A percentile compares a stretch with the other conserved stretches of the same genome.
These are phyloP conservation scores for Tetheella fluctuosa DNA, from an alignment of 2,888 invertebrate species.

Conservation along the genomic window DNA sequence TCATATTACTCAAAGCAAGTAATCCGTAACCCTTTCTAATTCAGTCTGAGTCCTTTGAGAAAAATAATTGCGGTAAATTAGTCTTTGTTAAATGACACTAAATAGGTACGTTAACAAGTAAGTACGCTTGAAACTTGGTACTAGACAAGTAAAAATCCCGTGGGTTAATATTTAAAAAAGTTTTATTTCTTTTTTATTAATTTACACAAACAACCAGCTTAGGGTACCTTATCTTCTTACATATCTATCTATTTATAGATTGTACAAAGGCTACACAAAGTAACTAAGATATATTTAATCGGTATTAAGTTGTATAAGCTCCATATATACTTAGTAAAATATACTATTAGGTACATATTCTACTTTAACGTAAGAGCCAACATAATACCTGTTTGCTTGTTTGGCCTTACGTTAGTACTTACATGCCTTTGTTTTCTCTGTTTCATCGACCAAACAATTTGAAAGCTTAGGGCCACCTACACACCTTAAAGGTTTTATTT, in stretches of 20 bases:
- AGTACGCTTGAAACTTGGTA: no score
- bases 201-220: no score
- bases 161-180: no score
- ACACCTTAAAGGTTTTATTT: slow-evolving; percentile 14
- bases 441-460: slow-evolving; percentile 9
- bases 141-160: no score
- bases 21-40: slow-evolving; percentile 20
- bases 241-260: no score
- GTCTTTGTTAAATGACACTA: background rate
- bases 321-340: no score
- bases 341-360: slow-evolving; percentile 15
- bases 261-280: no score
- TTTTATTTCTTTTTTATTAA: no score
- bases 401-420: background rate
- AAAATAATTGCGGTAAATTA: slow-evolving; percentile 8
- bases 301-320: slow-evolving; percentile 30
- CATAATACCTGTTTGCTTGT: background rate
- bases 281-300: no score
- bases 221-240: no score
- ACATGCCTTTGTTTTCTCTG: slow-evolving; percentile 11
- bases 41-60: background rate
- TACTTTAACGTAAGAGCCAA: slow-evolving; percentile 21
- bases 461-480: slow-evolving; percentile 1
- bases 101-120: background rate
- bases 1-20: slow-evolving; percentile 36